These are phyloP conservation scores for Pachycephala philippinensis DNA, from an alignment of 2,113 vertebrate genomes.

Conservation along the genomic window DNA sequence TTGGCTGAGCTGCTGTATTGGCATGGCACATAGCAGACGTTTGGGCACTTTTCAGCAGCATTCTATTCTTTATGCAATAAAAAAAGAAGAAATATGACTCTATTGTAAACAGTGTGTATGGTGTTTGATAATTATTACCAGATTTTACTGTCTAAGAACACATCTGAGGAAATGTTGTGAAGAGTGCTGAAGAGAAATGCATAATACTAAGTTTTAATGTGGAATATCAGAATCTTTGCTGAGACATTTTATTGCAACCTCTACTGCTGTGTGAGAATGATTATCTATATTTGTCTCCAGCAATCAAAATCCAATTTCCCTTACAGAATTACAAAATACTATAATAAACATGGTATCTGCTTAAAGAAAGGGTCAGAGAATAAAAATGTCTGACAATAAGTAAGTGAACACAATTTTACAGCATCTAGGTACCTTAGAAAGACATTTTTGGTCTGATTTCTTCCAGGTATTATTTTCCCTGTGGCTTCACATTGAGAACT, in stretches of 20 bases:
- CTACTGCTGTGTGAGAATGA: not conserved
- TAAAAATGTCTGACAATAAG: not conserved
- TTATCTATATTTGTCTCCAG: conserved; percentile 14
- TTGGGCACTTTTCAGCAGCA: conserved; percentile 75
- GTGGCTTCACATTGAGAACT: not conserved
- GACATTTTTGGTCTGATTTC: not conserved
- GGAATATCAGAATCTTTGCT: conserved; percentile 36
- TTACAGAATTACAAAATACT: not conserved
- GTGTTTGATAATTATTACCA: conserved; percentile 80
- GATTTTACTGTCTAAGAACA: conserved; percentile 71
- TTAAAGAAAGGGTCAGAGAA: not conserved
- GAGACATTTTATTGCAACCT: not conserved
- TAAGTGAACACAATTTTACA: not conserved
- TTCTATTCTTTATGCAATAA: conserved; percentile 73
- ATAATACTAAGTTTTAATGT: conserved; percentile 50
- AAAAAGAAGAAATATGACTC: conserved; percentile 73
- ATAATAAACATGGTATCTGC: conserved; percentile 1
- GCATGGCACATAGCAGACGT: conserved; percentile 65
- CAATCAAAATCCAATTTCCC: not conserved
- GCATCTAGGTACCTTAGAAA: not conserved
- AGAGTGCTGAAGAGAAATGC: conserved; percentile 52
- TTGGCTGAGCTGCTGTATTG: conserved; percentile 76
- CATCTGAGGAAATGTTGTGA: conserved; percentile 68
- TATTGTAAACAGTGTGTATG: conserved; percentile 74
- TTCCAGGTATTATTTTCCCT: not conserved